phyloP scores from a whole-genome alignment of 2,888 invertebrate genomes.

The Ophion slaviceki region DNA sequence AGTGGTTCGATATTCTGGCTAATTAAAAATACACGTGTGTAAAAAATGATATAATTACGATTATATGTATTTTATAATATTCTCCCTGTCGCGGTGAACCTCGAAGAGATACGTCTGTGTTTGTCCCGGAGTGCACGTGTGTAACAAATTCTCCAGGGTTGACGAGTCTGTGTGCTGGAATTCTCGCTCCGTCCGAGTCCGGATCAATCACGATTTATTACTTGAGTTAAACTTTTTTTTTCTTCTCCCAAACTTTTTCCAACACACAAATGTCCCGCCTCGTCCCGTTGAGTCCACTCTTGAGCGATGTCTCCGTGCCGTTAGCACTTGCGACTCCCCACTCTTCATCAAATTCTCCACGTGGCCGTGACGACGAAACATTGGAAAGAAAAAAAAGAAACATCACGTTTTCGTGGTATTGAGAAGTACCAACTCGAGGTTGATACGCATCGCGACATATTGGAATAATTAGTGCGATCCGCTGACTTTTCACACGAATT shows the following conservation, averaged over 20 bases:
- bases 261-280: slow-evolving; percentile 30
- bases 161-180: neutral
- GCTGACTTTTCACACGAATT: slow-evolving; percentile 65
- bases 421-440: slow-evolving; percentile 25
- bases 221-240: neutral
- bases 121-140: neutral
- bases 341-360: slow-evolving; percentile 77
- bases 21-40: too few relatives aligned
- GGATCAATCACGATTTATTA: neutral
- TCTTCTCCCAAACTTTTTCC: neutral
- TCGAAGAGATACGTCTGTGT: neutral
- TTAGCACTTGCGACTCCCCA: slow-evolving; percentile 80
- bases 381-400: neutral
- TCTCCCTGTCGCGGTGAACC: neutral
- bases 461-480: slow-evolving; percentile 68
- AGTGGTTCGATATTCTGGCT: too few relatives aligned
- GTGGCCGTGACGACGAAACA: slow-evolving; percentile 51
- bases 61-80: neutral
- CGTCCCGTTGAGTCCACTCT: slow-evolving; percentile 81
- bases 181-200: neutral
- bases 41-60: too few relatives aligned
- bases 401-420: neutral
- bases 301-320: slow-evolving; percentile 83
- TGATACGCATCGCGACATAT: slow-evolving; percentile 68
- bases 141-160: slow-evolving; percentile 30